Base-by-base conservation (phyloP, 2,113 vertebrate genomes). In the Verasper variegatus region DNA sequence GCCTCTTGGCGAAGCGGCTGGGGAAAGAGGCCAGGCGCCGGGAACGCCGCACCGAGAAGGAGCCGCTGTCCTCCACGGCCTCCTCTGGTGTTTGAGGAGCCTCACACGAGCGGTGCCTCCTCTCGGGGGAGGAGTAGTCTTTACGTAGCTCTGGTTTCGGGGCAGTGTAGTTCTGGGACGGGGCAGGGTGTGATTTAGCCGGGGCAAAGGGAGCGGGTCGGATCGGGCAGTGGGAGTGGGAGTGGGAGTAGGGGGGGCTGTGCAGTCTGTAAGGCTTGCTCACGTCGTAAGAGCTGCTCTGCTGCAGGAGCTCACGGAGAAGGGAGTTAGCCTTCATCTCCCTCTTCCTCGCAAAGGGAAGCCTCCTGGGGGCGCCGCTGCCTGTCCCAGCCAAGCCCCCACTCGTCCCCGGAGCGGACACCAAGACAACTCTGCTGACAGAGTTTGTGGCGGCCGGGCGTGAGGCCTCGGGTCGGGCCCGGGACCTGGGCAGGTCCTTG, bases 251-350 rank as follows among this genome's bases (percentile, higher is more conserved):
- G 59, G 97, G 96, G 0, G 97, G 96, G 55, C 93, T 95, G 92
- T 96, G 95, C 93, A 97, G 93, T 90, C 95, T 94, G 93, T 99
- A 99, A 82, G 98, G 97, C 94, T 97, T 96, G 94, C 97, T 98
- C 75, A 99, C 98, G 0, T 99, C 98, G 0, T 95, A 96, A 13
- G 94, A 95, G 85, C 95, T 92, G 85, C 96, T 96, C 70, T 95
- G 94, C 3, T 96, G 96, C 89, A 99, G 92, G 56, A 99, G 96
- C 80, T 97, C 96, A 49, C 96, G 96, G 49, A 99, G 94, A 58
- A 99, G 96, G 45, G 97, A 98, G 91, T 93, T 83, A 26, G 91
- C 86, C 70, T 93, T 93, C 59, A 86, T 57, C 85, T 95, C 92
- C 78, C 93, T 73, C 13, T 84, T 82, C 68, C 83, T 83, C 0